Conservation (phyloP, 2,888 invertebrate species). For the Elmis aenea region DNA sequence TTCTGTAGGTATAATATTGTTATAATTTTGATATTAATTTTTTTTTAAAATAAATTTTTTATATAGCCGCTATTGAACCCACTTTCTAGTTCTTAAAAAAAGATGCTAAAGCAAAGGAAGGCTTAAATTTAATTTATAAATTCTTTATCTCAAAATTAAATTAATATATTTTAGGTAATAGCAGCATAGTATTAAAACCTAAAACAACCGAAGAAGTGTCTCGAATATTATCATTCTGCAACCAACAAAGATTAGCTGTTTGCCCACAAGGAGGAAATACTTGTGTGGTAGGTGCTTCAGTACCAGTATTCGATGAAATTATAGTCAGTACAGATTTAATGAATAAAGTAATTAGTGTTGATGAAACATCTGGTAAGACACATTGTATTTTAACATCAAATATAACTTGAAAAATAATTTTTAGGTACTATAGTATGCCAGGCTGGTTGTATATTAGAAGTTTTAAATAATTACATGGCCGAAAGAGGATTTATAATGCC, state of each 20-base stretch:
- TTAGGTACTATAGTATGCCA: conserved; percentile 75
- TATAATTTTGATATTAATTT: no score
- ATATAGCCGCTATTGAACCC: no score
- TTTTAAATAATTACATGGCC: conserved; percentile 67
- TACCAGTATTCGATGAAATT: conserved; percentile 95
- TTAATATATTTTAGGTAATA: conserved; percentile 58
- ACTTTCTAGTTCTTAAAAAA: no score
- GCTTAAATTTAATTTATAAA: no score
- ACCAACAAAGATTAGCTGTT: conserved; percentile 75
- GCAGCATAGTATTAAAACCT: conserved; percentile 79
- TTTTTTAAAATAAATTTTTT: no score
- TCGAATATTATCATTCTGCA: conserved; percentile 78
- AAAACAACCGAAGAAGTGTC: conserved; percentile 83
- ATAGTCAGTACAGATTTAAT: conserved; percentile 78
- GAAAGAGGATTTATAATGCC: conserved; percentile 83
- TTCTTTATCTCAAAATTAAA: no score
- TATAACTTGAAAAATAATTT: not conserved
- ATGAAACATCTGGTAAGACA: conserved; percentile 75
- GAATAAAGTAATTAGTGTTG: conserved; percentile 77
- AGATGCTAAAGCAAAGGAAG: no score
- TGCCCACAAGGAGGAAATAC: conserved; percentile 95
- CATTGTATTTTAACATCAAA: not conserved
- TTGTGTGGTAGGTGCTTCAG: conserved; percentile 88
- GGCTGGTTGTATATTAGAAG: conserved; percentile 87
- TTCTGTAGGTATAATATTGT: no score